Evolutionary conservation across 2,888 invertebrate genomes (phyloP).

Genomic region (Drosophila subsilvestris): DNA sequence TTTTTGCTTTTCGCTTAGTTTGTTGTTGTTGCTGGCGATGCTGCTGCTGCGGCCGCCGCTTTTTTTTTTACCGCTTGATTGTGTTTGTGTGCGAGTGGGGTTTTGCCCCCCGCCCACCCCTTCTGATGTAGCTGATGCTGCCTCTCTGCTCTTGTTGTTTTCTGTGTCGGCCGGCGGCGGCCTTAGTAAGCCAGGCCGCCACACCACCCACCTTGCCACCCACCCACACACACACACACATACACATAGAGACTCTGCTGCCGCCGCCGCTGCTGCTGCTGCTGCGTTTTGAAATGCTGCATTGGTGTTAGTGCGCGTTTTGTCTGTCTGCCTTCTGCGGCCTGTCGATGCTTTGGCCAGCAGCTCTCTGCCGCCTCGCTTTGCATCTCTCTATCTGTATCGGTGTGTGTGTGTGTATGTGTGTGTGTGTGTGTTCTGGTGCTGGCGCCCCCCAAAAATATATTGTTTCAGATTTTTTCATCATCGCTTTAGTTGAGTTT

Average conservation of each 20-base stretch:
- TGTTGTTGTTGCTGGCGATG: conserved; percentile 56
- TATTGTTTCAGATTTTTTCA: conserved; percentile 85
- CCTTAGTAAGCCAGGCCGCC: conserved; percentile 73
- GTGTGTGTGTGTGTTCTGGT: conserved; percentile 57
- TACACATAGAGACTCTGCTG: conserved; percentile 40
- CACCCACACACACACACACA: conserved; percentile 36
- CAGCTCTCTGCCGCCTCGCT: conserved; percentile 35
- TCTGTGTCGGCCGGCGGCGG: conserved; percentile 75
- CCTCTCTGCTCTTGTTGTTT: conserved; percentile 46
- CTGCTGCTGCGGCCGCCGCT: conserved; percentile 29
- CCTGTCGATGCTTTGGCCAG: conserved; percentile 68
- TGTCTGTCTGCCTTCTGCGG: conserved; percentile 73
- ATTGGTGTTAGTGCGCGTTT: conserved; percentile 75
- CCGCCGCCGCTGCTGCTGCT: conserved; percentile 68
- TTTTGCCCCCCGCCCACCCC: conserved; percentile 12
- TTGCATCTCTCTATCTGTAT: conserved; percentile 58
- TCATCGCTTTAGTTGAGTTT: conserved; percentile 85
- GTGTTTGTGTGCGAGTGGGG: conserved; percentile 47
- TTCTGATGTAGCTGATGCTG: conserved; percentile 27
- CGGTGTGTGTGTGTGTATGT: conserved; percentile 29
- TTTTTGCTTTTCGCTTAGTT: conserved; percentile 68
- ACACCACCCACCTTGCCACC: conserved; percentile 48
- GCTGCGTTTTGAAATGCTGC: conserved; percentile 73
- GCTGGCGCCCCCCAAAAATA: conserved; percentile 83
- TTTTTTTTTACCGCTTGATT: conserved; percentile 59